phyloP scores from a whole-genome alignment of 35 echinoderm and acorn worm genomes.

The Antedon bifida region DNA sequence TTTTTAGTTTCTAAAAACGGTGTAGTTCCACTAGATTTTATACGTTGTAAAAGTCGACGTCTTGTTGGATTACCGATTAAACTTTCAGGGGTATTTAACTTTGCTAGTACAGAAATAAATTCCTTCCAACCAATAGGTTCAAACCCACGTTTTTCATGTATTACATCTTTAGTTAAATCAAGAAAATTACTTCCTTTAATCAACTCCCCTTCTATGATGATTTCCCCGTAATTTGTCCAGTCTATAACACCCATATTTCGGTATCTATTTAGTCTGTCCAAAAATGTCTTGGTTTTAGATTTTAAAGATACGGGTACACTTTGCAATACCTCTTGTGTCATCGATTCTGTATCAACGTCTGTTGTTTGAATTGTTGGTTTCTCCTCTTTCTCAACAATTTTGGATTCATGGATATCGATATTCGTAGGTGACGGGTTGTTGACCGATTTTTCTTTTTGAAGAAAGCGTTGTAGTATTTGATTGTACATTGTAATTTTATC shows the following conservation, averaged over 20 bases:
- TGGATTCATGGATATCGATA: background rate
- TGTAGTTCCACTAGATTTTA: too few species aligned
- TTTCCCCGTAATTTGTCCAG: background rate
- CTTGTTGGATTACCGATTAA: too few species aligned
- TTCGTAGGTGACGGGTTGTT: background rate
- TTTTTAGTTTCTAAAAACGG: too few species aligned
- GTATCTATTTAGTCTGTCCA: background rate
- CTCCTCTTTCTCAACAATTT: background rate
- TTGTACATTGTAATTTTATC: background rate
- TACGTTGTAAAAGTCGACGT: too few species aligned
- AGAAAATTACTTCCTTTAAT: background rate
- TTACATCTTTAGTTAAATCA: background rate
- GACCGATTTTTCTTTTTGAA: background rate
- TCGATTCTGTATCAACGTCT: background rate
- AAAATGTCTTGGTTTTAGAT: background rate
- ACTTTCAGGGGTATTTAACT: too few species aligned
- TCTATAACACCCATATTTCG: background rate
- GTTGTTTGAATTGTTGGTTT: background rate
- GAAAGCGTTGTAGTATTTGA: background rate
- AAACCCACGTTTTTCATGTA: background rate
- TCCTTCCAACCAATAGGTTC: background rate
- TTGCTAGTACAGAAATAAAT: too few species aligned
- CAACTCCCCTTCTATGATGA: background rate
- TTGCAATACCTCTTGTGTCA: background rate
- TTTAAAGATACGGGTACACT: background rate